These are phyloP conservation scores for Heliconius ethilla DNA, from an alignment of 2,888 invertebrate species.

Conservation along the genomic window DNA sequence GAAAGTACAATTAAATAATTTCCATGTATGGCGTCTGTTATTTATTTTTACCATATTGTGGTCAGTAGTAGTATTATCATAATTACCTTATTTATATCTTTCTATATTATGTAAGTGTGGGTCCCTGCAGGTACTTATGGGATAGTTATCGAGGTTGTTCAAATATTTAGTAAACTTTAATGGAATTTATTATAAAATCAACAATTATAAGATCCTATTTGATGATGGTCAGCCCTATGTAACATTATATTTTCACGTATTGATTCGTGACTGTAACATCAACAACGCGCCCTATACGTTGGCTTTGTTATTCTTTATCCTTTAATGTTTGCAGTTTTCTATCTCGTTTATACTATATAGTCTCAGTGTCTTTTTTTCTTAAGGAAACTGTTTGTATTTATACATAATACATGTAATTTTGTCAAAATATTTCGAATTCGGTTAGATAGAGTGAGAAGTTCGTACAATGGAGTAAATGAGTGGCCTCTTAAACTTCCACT, in stretches of 20 bases:
- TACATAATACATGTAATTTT: no score
- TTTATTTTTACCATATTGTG: not conserved
- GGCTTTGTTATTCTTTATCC: conserved; percentile 18
- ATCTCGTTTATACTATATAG: not conserved
- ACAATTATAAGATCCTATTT: not conserved
- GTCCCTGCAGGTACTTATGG: not conserved
- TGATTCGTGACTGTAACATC: conserved; percentile 31
- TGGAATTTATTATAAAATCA: not conserved
- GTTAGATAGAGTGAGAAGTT: no score
- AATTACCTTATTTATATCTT: not conserved
- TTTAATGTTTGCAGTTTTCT: not conserved
- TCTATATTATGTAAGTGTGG: not conserved
- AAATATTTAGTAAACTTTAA: not conserved
- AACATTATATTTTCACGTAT: conserved; percentile 2
- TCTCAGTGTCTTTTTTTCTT: not conserved
- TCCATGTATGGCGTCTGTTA: not conserved
- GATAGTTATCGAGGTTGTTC: not conserved
- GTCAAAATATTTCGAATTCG: no score
- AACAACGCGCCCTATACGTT: conserved; percentile 21
- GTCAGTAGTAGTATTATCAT: not conserved
- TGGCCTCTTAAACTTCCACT: no score
- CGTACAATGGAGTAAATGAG: no score
- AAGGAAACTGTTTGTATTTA: not conserved
- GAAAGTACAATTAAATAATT: no score
- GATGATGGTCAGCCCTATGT: not conserved